A percentile compares a stretch with the other conserved stretches of the same genome.
Conservation (phyloP, 2,797 vertebrate species). For the Dendrocincla tyrannina region DNA sequence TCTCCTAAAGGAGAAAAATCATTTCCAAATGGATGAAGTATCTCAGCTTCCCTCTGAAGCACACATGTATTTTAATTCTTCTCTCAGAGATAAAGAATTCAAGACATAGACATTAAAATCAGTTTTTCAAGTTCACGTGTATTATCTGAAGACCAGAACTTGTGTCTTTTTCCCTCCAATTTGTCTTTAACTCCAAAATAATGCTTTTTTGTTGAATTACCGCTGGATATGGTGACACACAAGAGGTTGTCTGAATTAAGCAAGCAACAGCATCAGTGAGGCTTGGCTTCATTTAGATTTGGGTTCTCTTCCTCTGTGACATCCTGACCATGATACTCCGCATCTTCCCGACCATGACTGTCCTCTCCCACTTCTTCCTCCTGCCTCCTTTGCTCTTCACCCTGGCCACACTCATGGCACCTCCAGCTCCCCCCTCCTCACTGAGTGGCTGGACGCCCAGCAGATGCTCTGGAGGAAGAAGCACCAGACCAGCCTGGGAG, state of each 20-base stretch:
- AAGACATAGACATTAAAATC: neutral
- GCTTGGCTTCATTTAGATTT: neutral
- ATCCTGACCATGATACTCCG: neutral
- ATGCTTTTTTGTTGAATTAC: neutral
- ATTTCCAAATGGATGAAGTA: constrained; percentile 51
- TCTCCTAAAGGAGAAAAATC: constrained; percentile 64
- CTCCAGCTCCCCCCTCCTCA: neutral
- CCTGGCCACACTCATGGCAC: neutral
- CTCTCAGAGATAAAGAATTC: constrained; percentile 27
- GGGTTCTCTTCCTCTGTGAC: neutral
- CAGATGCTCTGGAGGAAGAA: neutral
- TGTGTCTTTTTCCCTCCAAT: neutral
- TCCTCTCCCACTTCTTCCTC: neutral
- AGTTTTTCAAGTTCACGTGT: neutral
- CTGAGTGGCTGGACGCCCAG: accelerated
- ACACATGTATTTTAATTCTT: neutral
- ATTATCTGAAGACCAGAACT: neutral
- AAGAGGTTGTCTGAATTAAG: neutral
- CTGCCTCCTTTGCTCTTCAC: accelerated
- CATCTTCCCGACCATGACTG: neutral
- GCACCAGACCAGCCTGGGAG: too few species aligned
- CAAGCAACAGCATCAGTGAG: neutral
- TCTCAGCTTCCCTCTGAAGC: constrained; percentile 7
- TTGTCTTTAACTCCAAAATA: neutral
- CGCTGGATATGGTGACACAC: neutral